A percentile compares a stretch with the other conserved stretches of the same genome.
Evolutionary conservation across 2,888 invertebrate species (phyloP).

Genomic region (Agrochola litura): DNA sequence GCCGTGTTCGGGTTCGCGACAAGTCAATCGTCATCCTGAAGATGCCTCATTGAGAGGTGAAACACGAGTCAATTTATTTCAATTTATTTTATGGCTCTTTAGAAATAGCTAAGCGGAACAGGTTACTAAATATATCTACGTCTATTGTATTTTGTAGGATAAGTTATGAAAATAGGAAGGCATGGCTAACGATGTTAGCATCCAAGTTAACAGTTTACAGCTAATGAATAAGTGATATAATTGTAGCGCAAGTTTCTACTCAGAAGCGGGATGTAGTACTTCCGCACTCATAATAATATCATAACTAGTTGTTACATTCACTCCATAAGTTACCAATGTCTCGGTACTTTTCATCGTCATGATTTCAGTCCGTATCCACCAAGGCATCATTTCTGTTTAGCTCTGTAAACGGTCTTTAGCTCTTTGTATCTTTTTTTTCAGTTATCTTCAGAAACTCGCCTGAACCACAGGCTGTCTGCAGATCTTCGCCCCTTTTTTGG

Average conservation of each 20-base stretch:
- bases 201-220: conserved; percentile 38
- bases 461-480: background rate
- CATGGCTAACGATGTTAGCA: conserved; percentile 21
- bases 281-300: conserved; percentile 71
- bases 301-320: conserved; percentile 39
- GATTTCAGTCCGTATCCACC: background rate
- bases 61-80: too few relatives aligned
- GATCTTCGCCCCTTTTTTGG: background rate
- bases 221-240: conserved; percentile 41
- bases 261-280: conserved; percentile 67
- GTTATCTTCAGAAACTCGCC: background rate
- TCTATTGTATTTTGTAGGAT: too few relatives aligned
- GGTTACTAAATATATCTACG: too few relatives aligned
- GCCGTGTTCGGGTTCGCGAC: too few relatives aligned
- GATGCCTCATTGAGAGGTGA: too few relatives aligned
- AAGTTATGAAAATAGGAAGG: conserved; percentile 16
- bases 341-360: background rate
- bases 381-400: background rate
- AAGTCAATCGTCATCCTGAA: too few relatives aligned
- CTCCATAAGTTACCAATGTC: conserved; percentile 1
- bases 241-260: conserved; percentile 58
- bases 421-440: background rate
- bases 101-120: too few relatives aligned
- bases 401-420: background rate
- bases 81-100: too few relatives aligned